Percentiles rank a stretch among this genome's conserved stretches.
Conservation (phyloP, 1,140 invertebrate species). For the Drosophila tropicalis region DNA sequence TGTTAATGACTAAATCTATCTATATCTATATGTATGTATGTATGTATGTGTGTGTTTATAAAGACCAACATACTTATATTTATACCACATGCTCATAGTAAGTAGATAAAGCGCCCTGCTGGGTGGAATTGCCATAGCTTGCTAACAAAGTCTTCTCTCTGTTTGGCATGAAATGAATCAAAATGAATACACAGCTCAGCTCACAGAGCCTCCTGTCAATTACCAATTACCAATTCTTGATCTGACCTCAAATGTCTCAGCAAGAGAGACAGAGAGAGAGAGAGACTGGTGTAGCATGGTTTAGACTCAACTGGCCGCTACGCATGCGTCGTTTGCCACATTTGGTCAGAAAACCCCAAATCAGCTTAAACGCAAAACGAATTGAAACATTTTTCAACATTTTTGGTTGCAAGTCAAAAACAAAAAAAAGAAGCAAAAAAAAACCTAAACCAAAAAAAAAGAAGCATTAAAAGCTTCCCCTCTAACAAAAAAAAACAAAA, state of each 20-base stretch:
- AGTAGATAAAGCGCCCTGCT: conserved; percentile 8
- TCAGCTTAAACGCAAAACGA: conserved; percentile 33
- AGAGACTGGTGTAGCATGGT: too few species aligned
- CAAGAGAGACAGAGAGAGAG: background rate
- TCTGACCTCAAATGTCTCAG: conserved; percentile 59
- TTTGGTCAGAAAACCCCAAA: conserved; percentile 54
- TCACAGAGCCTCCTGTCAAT: conserved; percentile 8
- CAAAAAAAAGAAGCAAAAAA: too few species aligned
- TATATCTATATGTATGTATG: background rate
- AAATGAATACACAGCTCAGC: background rate
- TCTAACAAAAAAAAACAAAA: conserved; percentile 27
- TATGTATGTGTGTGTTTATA: background rate
- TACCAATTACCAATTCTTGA: conserved; percentile 17
- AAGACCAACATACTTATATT: conserved; percentile 9
- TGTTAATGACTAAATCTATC: conserved; percentile 11
- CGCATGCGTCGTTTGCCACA: conserved; percentile 60
- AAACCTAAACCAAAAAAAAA: too few species aligned
- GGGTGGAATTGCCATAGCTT: background rate
- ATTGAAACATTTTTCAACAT: conserved; percentile 48
- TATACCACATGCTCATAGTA: background rate
- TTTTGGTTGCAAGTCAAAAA: conserved; percentile 57
- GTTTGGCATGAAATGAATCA: background rate
- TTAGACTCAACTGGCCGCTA: conserved; percentile 22
- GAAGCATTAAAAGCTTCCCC: conserved; percentile 53
- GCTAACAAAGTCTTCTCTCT: conserved; percentile 1